These are phyloP conservation scores for Malurus elegans DNA, from an alignment of 2,113 vertebrate species.

Conservation along the genomic window DNA sequence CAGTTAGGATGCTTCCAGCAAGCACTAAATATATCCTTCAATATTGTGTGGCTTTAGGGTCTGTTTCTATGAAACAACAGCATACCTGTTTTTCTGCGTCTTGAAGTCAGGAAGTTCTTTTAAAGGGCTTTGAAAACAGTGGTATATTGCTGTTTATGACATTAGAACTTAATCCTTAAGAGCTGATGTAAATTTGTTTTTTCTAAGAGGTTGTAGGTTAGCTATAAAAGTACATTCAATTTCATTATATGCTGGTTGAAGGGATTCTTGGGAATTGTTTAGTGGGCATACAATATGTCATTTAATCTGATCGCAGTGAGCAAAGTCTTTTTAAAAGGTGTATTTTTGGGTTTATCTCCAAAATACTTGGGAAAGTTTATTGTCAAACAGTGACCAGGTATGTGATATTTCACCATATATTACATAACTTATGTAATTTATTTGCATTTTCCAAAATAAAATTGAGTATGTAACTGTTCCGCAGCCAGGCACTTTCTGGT, in stretches of 20 bases:
- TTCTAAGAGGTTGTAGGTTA: not conserved
- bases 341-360: not conserved
- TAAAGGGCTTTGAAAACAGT: not conserved
- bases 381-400: not conserved
- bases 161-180: not conserved
- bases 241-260: not conserved
- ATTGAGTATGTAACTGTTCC: not conserved
- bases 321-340: not conserved
- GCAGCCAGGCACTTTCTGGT: not conserved
- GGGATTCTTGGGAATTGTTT: not conserved
- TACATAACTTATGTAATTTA: not conserved
- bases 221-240: not conserved
- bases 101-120: not conserved
- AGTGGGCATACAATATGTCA: not conserved
- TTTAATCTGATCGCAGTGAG: not conserved
- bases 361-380: not conserved
- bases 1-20: conserved; percentile 8
- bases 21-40: not conserved
- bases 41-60: not conserved
- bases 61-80: not conserved
- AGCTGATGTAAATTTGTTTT: not conserved
- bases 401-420: not conserved
- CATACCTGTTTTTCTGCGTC: not conserved
- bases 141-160: not conserved
- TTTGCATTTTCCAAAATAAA: not conserved